Evolutionary conservation across 2,888 invertebrate species (phyloP), one percentile per base, ranked within the genome.

Genomic region (Phengaris alcon): DNA sequence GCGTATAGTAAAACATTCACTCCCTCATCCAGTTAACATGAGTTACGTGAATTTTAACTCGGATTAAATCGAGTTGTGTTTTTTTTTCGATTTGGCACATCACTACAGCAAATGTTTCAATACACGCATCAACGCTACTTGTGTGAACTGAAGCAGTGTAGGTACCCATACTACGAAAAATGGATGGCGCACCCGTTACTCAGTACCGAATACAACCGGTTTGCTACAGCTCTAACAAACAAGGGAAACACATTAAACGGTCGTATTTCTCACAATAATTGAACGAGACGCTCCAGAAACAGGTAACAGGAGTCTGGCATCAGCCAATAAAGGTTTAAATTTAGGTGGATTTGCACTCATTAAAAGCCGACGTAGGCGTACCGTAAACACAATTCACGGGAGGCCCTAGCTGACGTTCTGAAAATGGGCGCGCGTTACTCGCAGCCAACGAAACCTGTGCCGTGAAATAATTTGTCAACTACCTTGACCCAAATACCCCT

Each of bases 341-440:
- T 79, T 78, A 77, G 75, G 78, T 76, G 59, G 77, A 77, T 76
- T 76, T 74, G 74, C 76, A 76, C 77, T 79, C 79, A 79, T 80
- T 80, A 80, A 77, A 76, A 77, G 75, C 75, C 76, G 73, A 75
- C 76, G 78, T 77, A 75, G 76, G 76, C 76, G 76, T 77, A 74
- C 75, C 80, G 79, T 78, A 77, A 78, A 77, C 79, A 79, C 80
- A 80, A 78, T 79, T 79, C 78, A 80, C 80, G 79, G 78, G 80
- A 81, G 83, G 79, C 84, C 82, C 0, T 48, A 6, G 48, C 48
- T 82, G 82, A 83, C 84, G 83, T 85, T 85, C 83, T 81, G 82
- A 84, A 86, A 88, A 87, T 84, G 84, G 82, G 82, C 86, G 84
- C 81, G 80, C 85, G 77, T 84, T 88, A 86, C 88, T 90, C 87